A percentile compares a stretch with the other conserved stretches of the same genome.
Evolutionary conservation across 2,888 invertebrate species (phyloP).

Genomic region (Linnaemya tessellans): DNA sequence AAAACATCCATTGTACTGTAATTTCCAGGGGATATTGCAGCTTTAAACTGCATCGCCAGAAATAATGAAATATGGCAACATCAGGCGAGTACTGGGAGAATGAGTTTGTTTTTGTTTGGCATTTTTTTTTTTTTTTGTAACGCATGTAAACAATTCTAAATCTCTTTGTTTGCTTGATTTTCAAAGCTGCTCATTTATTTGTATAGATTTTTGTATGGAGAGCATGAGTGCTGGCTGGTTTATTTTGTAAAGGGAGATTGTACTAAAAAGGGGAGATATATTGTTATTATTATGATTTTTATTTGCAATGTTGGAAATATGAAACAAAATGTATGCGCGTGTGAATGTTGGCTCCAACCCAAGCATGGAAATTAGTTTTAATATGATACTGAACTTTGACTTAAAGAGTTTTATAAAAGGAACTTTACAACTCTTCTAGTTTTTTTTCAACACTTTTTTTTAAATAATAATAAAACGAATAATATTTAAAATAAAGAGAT

Average conservation of each 20-base stretch:
- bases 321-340: not conserved
- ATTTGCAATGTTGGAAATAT: slow-evolving; percentile 10
- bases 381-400: not conserved
- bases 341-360: not conserved
- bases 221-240: slow-evolving; percentile 11
- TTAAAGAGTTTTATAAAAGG: not conserved
- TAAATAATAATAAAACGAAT: too few species aligned
- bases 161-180: slow-evolving; percentile 23
- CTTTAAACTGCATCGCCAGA: not conserved
- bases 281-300: not conserved
- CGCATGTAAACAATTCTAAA: slow-evolving; percentile 61
- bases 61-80: slow-evolving; percentile 11
- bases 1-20: too few species aligned
- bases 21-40: too few species aligned
- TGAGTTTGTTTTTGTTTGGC: not conserved
- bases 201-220: slow-evolving; percentile 20
- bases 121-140: slow-evolving; percentile 1
- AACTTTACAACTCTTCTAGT: too few species aligned
- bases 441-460: too few species aligned
- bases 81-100: not conserved
- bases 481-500: too few species aligned
- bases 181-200: not conserved
- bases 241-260: slow-evolving; percentile 32
- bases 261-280: slow-evolving; percentile 47
- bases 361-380: not conserved